Evolutionary conservation across 2,797 vertebrate species (phyloP), one percentile per base, ranked within the genome.

Genomic region (Myotis findleyi): DNA sequence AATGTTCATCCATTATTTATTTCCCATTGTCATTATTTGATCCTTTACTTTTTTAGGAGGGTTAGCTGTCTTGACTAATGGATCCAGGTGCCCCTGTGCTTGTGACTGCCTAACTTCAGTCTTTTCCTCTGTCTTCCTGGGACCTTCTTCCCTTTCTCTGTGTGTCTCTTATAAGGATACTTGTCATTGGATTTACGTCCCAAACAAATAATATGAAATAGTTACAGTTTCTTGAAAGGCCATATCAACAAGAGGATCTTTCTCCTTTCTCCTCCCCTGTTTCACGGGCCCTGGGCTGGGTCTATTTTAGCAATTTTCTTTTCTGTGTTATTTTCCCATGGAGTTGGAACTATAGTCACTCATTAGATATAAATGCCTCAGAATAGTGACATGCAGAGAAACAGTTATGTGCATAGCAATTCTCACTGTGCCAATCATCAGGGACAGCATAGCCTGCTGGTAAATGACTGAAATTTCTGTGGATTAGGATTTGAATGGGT

Each of bases 401-500:
- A 83, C 77, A 85, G 69, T 90, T 64, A 77, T 2, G 47, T 44
- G 5, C 21, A 27, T 18, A 82, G 80, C 85, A 38, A 75, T 62
- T 66, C 59, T 62, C 36, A n/a, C 20, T 76, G 16, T 87, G 3
- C 36, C 33, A 27, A 10, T 59, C 20, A 12, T 85, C 72, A 68
- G 38, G 77, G 27, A 62, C 55, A 72, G 20, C 20, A 27, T 57
- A 89, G 36, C 59, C 44, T 84, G 21, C 33, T 73, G 25, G 8
- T 38, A 75, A 91, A 72, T 79, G 73, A 89, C 57, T 47, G 49
- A 38, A 38, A 51, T 69, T 44, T n/a, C 44, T 94, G 85, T 21
- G 62, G 84, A 33, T 92, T 93, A 88, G 59, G 64, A 84, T 83
- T 71, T 88, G 44, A 64, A 92, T 72, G 13, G 21, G 7, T 95